Evolutionary conservation across 30 jellyfish, hydroid and myxozoan species (phyloP), one percentile per base, ranked within the genome.

Genomic region (Aurelia aurita): DNA sequence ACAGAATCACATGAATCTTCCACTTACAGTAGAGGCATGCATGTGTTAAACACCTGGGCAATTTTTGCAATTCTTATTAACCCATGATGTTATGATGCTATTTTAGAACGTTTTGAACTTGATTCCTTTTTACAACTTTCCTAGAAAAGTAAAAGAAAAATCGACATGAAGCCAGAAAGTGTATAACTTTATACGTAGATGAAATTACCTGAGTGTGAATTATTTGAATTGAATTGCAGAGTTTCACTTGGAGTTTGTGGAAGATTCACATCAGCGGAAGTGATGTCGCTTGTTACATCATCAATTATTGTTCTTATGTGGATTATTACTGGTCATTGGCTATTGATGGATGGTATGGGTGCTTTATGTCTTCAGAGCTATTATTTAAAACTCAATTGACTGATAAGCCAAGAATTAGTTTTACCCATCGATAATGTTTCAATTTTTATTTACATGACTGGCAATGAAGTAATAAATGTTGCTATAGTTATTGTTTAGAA

Each of bases 281-380:
- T 87, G 23, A 28, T 79, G 32, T 75, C 98, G 0, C 63, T 93
- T 23, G 46, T 70, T 13, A 12, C 63, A 1, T 93, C 98, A 25
- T 71, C 96, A 34, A 11, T 62, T 58, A 88, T 93, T 54, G 98
- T 93, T 60, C 67, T 88, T 22, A 46, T 93, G 88, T 93, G 98
- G 98, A 76, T 93, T 32, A 22, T 93, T 27, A 93, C 98, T 65
- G 98, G 98, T 18, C 97, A 93, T 64, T 93, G 98, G 98, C 72
- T 93, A 18, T 90, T 93, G 11, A 93, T 93, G 98, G 98, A 93
- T 72, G 97, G 98, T 93, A 67, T 58, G 96, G 22, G 14, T 25
- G 3, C 23, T 0, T 63, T 47, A 2, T 74, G 28, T 31, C 18
- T 47, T 74, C 46, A 68, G 3, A 12, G 7, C 25, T 35, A 0